Conservation (phyloP, 2,113 vertebrate genomes). For the Sterrhoptilus dennistouni region DNA sequence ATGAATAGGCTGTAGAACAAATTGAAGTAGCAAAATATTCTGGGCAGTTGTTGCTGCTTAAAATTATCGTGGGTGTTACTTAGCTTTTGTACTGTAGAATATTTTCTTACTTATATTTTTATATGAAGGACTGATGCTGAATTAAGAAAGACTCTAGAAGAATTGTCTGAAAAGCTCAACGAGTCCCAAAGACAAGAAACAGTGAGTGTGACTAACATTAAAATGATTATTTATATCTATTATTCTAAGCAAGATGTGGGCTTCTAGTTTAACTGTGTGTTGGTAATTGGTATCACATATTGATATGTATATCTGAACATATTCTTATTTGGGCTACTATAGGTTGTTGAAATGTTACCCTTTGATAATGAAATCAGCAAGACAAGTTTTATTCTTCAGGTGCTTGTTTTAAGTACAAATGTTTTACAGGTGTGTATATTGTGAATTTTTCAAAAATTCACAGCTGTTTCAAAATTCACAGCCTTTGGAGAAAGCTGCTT, state of each 20-base stretch:
- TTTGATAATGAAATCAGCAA: background rate
- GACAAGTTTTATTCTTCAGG: background rate
- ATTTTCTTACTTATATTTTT: background rate
- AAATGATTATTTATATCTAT: background rate
- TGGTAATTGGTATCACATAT: background rate
- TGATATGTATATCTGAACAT: background rate
- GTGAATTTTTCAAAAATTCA: background rate
- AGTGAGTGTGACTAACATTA: slow-evolving; percentile 74
- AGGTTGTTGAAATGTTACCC: background rate
- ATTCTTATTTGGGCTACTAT: background rate
- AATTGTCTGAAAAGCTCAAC: slow-evolving; percentile 77
- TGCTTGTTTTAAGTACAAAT: background rate
- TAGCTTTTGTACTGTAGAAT: background rate
- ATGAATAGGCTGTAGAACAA: background rate
- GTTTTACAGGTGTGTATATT: background rate
- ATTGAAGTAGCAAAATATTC: background rate
- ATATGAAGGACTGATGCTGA: slow-evolving; percentile 84
- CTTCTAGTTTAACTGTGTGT: background rate
- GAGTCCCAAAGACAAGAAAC: slow-evolving; percentile 79
- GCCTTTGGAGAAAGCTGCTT: background rate
- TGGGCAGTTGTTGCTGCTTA: background rate
- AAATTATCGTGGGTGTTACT: background rate
- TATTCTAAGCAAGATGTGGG: background rate
- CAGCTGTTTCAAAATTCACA: background rate
- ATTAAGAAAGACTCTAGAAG: slow-evolving; percentile 84